A percentile compares a stretch with the other conserved stretches of the same genome.
Evolutionary conservation across 2,113 vertebrate genomes (phyloP).

Genomic region (Ceyx margarethae): DNA sequence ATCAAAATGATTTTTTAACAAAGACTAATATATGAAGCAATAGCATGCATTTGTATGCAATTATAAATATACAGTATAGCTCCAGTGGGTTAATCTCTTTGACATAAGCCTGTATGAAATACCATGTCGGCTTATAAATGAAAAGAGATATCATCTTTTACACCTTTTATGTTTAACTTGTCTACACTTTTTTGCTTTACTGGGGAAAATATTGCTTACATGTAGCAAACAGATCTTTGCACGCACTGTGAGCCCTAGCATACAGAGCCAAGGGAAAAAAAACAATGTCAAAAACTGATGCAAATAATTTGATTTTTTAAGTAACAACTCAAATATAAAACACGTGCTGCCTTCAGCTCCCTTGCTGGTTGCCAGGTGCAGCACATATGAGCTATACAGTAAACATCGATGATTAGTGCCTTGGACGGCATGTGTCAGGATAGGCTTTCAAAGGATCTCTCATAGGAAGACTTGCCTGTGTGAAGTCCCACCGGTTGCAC

Average conservation of each 20-base stretch:
- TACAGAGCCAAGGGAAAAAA: constrained; percentile 57
- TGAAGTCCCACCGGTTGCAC: not conserved
- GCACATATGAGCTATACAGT: constrained; percentile 61
- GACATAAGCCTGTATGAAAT: constrained; percentile 55
- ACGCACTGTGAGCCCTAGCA: constrained; percentile 60
- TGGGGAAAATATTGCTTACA: constrained; percentile 60
- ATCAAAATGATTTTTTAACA: constrained; percentile 77
- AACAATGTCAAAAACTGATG: constrained; percentile 70
- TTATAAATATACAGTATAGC: constrained; percentile 41
- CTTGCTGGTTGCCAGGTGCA: constrained; percentile 63
- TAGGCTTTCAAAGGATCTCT: constrained; percentile 10
- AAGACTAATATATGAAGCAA: constrained; percentile 70
- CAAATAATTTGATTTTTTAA: constrained; percentile 67
- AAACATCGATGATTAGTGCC: constrained; percentile 64
- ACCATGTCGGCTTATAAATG: not conserved
- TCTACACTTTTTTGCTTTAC: constrained; percentile 52
- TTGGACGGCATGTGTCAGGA: constrained; percentile 63
- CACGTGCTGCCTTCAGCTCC: constrained; percentile 66
- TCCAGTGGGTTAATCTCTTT: constrained; percentile 60
- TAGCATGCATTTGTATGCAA: constrained; percentile 60
- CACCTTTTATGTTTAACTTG: constrained; percentile 67
- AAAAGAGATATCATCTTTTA: constrained; percentile 59
- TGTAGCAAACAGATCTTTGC: constrained; percentile 67
- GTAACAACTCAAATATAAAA: constrained; percentile 67
- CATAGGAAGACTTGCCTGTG: not conserved